Evolutionary conservation across 2,113 vertebrate species (phyloP), one percentile per base, ranked within the genome.

Genomic region (Haemorhous mexicanus): DNA sequence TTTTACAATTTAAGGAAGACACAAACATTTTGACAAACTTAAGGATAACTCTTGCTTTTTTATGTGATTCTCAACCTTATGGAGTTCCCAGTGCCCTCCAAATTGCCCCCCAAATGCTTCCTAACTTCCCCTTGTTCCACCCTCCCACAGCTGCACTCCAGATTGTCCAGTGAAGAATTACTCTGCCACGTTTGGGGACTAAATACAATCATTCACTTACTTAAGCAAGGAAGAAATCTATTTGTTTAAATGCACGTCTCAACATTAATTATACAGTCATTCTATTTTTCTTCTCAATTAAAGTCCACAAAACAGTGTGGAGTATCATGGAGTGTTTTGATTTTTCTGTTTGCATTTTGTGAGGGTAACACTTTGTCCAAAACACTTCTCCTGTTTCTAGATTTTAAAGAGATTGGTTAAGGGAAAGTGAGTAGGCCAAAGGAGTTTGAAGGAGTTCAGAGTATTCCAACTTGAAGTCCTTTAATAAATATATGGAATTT

Each of bases 311-410:
- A 86, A 32, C 33, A 67, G 44, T 75, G 10, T 52, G 13, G 39
- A 39, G 50, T 27, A 16, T 47, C 21, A 59, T 35, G 39, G 6
- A 67, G 15, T 41, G 18, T 86, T 86, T 86, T 44, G 55, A 58
- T 86, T 93, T 84, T 94, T 90, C 75, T 93, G 12, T 84, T 92
- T 72, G 68, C 24, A 16, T 86, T 90, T 91, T 89, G 47, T 44
- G 32, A 81, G 19, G 46, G 41, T 84, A 86, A 43, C 18, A 19
- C 12, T 82, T 72, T 58, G 35, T 61, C 28, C 33, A 43, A 80
- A 82, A 20, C 17, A 47, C 49, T 85, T 85, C 28, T 90, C 16
- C 32, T 46, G 2, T 46, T 79, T 73, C 26, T 44, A 76, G 58
- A 53, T 87, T 79, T 89, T 79, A 66, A 72, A 76, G 62, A 79